phyloP scores from a whole-genome alignment of 2,797 vertebrate genomes.

The Coregonus sp. region DNA sequence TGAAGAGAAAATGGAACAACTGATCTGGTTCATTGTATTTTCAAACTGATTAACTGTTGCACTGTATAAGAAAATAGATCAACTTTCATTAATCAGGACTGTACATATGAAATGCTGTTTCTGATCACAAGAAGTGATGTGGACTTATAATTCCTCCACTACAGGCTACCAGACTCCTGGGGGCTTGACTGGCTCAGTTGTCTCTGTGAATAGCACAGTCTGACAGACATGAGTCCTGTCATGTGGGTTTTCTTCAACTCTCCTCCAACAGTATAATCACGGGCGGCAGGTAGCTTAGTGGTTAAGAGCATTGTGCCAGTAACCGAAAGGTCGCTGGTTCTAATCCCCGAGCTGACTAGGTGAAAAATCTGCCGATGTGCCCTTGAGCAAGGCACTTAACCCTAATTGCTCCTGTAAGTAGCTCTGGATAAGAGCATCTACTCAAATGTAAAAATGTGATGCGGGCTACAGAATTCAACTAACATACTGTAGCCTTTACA shows the following conservation, averaged over 20 bases:
- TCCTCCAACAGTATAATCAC: slow-evolving; percentile 12
- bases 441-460: not conserved
- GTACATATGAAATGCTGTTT: not conserved
- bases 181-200: slow-evolving; percentile 37
- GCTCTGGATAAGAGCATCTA: no score
- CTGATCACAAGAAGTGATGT: not conserved
- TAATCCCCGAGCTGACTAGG: no score
- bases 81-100: no score
- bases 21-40: not conserved
- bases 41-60: no score
- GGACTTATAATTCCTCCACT: not conserved
- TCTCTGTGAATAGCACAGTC: slow-evolving; percentile 36
- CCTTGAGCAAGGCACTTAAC: no score
- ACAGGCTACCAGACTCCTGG: not conserved
- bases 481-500: not conserved
- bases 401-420: no score
- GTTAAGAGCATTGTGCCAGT: no score
- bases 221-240: slow-evolving; percentile 46
- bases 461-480: not conserved
- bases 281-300: not conserved
- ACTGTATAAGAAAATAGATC: no score
- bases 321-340: no score
- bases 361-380: no score
- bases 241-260: slow-evolving; percentile 33
- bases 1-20: not conserved